These are phyloP conservation scores for Actinemys pallida DNA, from an alignment of 2,113 vertebrate species.

Conservation along the genomic window DNA sequence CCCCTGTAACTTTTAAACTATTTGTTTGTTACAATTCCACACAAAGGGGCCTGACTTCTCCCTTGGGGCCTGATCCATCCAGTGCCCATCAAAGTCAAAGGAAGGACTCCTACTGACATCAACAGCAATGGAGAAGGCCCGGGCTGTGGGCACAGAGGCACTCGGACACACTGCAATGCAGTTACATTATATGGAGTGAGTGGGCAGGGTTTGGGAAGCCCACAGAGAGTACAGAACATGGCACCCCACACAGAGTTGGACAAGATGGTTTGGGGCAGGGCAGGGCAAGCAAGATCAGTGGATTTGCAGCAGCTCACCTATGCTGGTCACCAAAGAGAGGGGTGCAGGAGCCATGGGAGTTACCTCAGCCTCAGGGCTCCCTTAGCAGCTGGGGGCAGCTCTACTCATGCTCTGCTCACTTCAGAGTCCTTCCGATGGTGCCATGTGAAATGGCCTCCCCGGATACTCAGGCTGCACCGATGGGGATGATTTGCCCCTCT, in stretches of 20 bases:
- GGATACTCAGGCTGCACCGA: background rate
- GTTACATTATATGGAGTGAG: background rate
- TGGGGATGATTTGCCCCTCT: background rate
- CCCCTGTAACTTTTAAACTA: background rate
- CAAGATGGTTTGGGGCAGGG: background rate
- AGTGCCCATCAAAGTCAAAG: background rate
- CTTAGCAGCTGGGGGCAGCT: background rate
- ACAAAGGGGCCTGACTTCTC: background rate
- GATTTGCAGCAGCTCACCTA: background rate
- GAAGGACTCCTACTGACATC: background rate
- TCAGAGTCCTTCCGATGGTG: background rate
- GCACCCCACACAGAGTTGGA: background rate
- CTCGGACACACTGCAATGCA: rapidly evolving
- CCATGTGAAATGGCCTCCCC: background rate
- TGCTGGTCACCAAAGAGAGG: background rate
- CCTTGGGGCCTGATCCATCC: background rate
- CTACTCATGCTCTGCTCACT: background rate
- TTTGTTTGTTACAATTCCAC: background rate
- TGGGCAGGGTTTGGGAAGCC: background rate
- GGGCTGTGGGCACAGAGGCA: rapidly evolving
- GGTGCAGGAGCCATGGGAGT: background rate
- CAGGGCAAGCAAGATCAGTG: background rate
- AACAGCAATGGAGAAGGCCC: background rate
- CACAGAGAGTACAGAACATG: background rate
- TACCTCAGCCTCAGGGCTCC: background rate